A percentile compares a stretch with the other conserved stretches of the same genome.
These are phyloP conservation scores for Lutraria lutraria DNA, from an alignment of 2,888 invertebrate species.

Conservation along the genomic window DNA sequence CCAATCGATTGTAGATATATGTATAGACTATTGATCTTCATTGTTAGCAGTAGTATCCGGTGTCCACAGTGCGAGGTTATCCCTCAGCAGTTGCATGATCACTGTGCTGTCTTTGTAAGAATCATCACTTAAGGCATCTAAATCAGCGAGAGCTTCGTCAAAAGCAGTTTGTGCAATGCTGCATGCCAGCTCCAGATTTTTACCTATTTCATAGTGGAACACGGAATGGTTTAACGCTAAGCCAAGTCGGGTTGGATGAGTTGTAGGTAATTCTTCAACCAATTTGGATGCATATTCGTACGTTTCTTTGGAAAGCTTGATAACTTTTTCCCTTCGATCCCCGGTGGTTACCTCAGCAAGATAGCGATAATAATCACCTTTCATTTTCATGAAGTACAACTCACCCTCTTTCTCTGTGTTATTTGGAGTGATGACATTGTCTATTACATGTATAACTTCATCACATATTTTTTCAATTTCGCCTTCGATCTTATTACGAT, in stretches of 20 bases:
- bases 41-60: conserved; percentile 90
- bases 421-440: conserved; percentile 97
- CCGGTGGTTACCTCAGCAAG: conserved; percentile 98
- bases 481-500: conserved; percentile 99
- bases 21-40: conserved; percentile 27
- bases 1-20: too few species aligned
- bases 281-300: conserved; percentile 99
- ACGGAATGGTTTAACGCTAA: conserved; percentile 99
- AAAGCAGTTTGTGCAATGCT: conserved; percentile 99
- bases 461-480: conserved; percentile 99
- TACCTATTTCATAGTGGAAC: conserved; percentile 99
- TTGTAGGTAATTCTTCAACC: conserved; percentile 99
- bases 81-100: conserved; percentile 98
- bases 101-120: conserved; percentile 99
- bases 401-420: conserved; percentile 94
- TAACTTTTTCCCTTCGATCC: conserved; percentile 90
- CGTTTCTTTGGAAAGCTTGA: conserved; percentile 90
- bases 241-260: conserved; percentile 99
- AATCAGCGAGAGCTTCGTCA: conserved; percentile 99
- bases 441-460: conserved; percentile 98
- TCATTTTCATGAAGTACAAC: conserved; percentile 99
- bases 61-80: conserved; percentile 94
- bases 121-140: conserved; percentile 99
- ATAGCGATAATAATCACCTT: conserved; percentile 99
- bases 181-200: conserved; percentile 99